Evolutionary conservation across 2,113 vertebrate species (phyloP).

Genomic region (Macroglossus sobrinus): DNA sequence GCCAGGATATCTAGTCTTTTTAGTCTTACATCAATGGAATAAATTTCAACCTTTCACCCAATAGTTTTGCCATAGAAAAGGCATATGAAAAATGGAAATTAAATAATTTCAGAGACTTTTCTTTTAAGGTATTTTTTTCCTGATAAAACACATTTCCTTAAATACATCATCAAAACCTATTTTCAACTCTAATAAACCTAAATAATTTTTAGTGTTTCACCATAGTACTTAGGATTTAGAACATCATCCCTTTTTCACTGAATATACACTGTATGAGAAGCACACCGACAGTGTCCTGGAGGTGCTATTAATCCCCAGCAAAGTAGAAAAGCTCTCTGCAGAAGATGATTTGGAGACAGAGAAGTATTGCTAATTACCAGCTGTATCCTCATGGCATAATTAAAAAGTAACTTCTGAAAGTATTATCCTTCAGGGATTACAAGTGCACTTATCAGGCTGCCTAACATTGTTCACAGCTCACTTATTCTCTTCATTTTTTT

Average conservation of each 20-base stretch:
- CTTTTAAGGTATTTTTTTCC: background rate
- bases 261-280: background rate
- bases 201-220: conserved; percentile 45
- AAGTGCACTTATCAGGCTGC: background rate
- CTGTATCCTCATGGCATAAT: conserved; percentile 55
- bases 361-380: background rate
- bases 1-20: conserved; percentile 33
- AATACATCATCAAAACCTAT: conserved; percentile 37
- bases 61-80: conserved; percentile 12
- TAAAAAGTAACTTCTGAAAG: conserved; percentile 44
- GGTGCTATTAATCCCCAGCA: background rate
- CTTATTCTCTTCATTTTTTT: background rate
- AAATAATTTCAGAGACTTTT: conserved; percentile 17
- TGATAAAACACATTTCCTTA: conserved; percentile 32
- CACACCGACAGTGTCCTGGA: background rate
- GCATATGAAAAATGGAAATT: background rate
- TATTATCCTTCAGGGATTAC: background rate
- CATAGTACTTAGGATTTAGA: conserved; percentile 45
- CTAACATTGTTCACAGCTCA: background rate
- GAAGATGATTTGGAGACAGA: background rate
- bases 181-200: conserved; percentile 11
- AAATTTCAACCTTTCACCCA: background rate
- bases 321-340: background rate
- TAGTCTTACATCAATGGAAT: background rate
- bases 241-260: conserved; percentile 36